These are phyloP conservation scores for Odontomachus brunneus DNA, from an alignment of 1,140 invertebrate genomes.

Conservation along the genomic window DNA sequence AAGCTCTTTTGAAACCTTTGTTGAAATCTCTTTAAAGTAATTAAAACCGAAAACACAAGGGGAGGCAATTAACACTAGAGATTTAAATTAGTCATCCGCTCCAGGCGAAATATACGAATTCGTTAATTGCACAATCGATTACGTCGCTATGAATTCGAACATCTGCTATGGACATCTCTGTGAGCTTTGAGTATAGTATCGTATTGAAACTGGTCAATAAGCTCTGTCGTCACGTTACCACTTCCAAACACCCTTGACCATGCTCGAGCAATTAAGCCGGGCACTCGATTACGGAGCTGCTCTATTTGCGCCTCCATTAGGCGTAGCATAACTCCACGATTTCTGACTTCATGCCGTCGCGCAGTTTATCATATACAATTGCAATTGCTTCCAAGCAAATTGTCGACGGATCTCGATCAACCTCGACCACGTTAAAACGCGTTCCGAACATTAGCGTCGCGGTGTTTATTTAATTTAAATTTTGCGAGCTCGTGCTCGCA, in stretches of 20 bases:
- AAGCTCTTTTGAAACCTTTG: no score
- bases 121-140: neutral
- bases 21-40: no score
- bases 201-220: constrained; percentile 8
- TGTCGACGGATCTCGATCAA: neutral
- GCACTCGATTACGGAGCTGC: constrained; percentile 36
- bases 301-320: constrained; percentile 23
- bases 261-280: constrained; percentile 5
- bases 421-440: neutral
- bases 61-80: no score
- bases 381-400: neutral
- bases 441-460: neutral
- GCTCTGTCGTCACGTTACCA: constrained; percentile 1
- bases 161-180: neutral
- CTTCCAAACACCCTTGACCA: constrained; percentile 37
- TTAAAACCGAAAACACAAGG: no score
- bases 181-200: constrained; percentile 17
- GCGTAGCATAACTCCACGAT: neutral
- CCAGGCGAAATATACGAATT: neutral
- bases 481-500: no score
- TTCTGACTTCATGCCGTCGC: neutral
- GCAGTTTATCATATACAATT: neutral
- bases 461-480: no score
- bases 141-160: neutral
- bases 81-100: no score